These are phyloP conservation scores for Contarinia nasturtii DNA, from an alignment of 1,140 invertebrate species.

Conservation along the genomic window DNA sequence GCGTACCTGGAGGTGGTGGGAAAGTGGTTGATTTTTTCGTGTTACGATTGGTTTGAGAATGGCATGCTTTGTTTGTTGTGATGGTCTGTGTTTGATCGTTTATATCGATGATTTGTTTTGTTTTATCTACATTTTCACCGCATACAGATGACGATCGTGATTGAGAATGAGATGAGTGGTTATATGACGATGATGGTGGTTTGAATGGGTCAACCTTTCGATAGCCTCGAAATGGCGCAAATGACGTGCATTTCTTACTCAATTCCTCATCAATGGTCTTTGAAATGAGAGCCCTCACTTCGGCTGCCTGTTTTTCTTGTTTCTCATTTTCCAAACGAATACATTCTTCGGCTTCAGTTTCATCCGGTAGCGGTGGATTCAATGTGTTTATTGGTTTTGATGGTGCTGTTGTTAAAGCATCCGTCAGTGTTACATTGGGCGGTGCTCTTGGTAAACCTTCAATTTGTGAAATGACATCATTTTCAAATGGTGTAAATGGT, in stretches of 20 bases:
- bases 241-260: constrained; percentile 10
- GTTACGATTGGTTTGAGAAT: background rate
- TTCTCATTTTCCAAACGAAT: background rate
- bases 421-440: constrained; percentile 19
- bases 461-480: constrained; percentile 18
- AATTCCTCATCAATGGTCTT: constrained; percentile 9
- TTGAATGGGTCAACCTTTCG: background rate
- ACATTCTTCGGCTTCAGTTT: background rate
- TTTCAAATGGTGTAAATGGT: constrained; percentile 29
- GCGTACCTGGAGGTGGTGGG: background rate
- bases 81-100: background rate
- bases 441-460: constrained; percentile 26
- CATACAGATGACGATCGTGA: too few species aligned
- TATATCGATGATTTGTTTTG: background rate
- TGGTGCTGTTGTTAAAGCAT: constrained; percentile 28
- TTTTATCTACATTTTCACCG: background rate
- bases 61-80: background rate
- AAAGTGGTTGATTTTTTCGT: background rate
- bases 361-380: background rate
- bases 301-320: constrained; percentile 3
- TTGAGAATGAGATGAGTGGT: too few species aligned
- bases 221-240: constrained; percentile 5
- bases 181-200: background rate
- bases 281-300: constrained; percentile 4
- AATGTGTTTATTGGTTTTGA: constrained; percentile 2